phyloP scores from a whole-genome alignment of 2,888 invertebrate genomes.

The Ochlodes sylvanus region DNA sequence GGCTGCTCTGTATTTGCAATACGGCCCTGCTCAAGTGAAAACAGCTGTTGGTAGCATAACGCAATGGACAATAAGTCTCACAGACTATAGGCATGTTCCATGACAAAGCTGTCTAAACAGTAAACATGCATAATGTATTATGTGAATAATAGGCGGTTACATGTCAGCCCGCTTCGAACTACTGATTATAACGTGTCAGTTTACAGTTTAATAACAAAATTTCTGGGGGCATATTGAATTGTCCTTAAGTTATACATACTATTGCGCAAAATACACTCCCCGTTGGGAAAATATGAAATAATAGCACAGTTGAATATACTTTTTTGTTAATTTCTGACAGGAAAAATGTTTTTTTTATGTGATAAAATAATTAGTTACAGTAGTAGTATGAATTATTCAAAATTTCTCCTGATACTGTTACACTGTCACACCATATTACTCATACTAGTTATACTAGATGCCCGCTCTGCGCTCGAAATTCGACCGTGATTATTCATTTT shows the following conservation, averaged over 20 bases:
- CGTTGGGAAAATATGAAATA: conserved; percentile 8
- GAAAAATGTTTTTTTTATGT: too few species aligned
- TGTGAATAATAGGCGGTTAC: conserved; percentile 28
- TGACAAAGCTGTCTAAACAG: conserved; percentile 39
- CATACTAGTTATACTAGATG: too few species aligned
- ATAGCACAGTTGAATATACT: too few species aligned
- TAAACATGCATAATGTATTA: conserved; percentile 35
- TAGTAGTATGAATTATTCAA: too few species aligned
- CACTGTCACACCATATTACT: too few species aligned
- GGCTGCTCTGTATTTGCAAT: conserved; percentile 26
- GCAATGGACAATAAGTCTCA: conserved; percentile 55
- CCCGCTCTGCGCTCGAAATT: too few species aligned
- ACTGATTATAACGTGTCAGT: conserved; percentile 17
- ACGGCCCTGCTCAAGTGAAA: conserved; percentile 18
- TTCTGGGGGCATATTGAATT: too few species aligned
- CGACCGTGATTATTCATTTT: too few species aligned
- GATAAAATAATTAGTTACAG: too few species aligned
- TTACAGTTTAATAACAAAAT: conserved; percentile 9
- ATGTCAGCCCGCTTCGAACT: conserved; percentile 7
- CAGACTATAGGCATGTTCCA: conserved; percentile 55
- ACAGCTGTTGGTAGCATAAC: conserved; percentile 4
- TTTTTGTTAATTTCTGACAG: too few species aligned
- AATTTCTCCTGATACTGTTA: too few species aligned
- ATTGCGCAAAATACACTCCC: background rate
- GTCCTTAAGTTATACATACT: background rate